Base-by-base conservation (phyloP, 1,140 invertebrate genomes). In the Panagrolaimus sp. region DNA sequence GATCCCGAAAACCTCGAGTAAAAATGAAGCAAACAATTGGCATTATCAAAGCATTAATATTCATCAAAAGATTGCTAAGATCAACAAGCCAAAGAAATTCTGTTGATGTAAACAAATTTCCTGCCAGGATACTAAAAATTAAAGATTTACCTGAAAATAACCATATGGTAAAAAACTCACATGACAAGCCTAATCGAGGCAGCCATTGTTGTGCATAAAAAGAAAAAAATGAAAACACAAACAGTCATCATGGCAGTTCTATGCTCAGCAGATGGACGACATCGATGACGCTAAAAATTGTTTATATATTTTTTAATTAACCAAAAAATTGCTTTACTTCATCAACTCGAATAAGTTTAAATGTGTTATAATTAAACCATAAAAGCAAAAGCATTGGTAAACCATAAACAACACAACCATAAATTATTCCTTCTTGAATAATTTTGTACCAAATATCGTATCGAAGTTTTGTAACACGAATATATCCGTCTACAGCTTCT, bases 361-460 rank as follows among this genome's bases (percentile, higher is more conserved):
- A 43, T 28, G 75, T 75, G 63, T 75, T 72, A 43, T 63, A 74
- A 58, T 75, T 75, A 12, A 75, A 48, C 74, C 74, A 75, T 43
- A 75, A 15, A 12, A 75, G 65, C 3, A 75, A 43, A 43, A 47
- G 24, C 65, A 75, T 75, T 43, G 74, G 74, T n/a, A 77, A 17
- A 24, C 48, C 55, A 58, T 78, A 75, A 46, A 75, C 74, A 52
- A 73, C 17, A 43, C 62, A 47, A 9, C 74, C 74, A 47, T 77
- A 75, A 15, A 75, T 55, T n/a, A 75, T 43, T 17, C 72, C 74
- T 70, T 75, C 74, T 46, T 78, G 75, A n/a, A 75, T 28, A 47
- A 78, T 44, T n/a, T 67, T 78, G 38, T 75, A 75, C 12, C 70
- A 24, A 52, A 47, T 55, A n/a, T 70, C 74, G 12, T 58, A 45